A percentile compares a stretch with the other conserved stretches of the same genome.
Evolutionary conservation across 1,140 invertebrate species (phyloP).

Genomic region (Drosophila subobscura): DNA sequence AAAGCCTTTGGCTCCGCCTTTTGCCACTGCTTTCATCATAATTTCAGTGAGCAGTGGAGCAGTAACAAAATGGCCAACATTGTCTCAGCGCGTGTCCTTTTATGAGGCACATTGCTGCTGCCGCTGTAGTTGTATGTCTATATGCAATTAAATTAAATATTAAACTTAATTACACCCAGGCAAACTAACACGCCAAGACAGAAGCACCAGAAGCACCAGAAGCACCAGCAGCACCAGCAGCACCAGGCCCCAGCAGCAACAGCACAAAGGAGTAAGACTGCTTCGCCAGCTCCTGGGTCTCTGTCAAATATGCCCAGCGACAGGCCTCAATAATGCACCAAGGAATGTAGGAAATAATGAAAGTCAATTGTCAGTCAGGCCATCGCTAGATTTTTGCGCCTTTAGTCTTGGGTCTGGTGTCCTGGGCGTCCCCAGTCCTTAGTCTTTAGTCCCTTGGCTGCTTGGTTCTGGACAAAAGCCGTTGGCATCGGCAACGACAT

Average conservation of each 20-base stretch:
- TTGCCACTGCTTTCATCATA: conserved; percentile 65
- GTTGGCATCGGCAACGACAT: conserved; percentile 13
- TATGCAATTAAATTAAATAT: conserved; percentile 83
- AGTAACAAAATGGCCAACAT: conserved; percentile 55
- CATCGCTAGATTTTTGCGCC: conserved; percentile 44
- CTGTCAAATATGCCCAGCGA: conserved; percentile 70
- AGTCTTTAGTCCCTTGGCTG: conserved; percentile 38
- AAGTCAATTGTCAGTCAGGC: conserved; percentile 75
- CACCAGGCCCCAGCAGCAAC: conserved; percentile 2
- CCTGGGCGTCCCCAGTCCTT: conserved; percentile 11
- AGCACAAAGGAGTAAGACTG: conserved; percentile 1
- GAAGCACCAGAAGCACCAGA: conserved; percentile 4
- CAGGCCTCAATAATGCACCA: conserved; percentile 78
- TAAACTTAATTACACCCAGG: conserved; percentile 79
- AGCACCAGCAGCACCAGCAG: background rate
- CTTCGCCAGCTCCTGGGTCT: conserved; percentile 40
- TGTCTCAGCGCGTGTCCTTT: conserved; percentile 69
- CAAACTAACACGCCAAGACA: conserved; percentile 69
- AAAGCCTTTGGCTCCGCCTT: conserved; percentile 43
- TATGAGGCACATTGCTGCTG: conserved; percentile 43
- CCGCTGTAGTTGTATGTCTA: conserved; percentile 46
- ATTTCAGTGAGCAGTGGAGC: conserved; percentile 61
- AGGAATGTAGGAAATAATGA: conserved; percentile 79
- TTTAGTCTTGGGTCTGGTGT: conserved; percentile 11
- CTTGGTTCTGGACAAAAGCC: conserved; percentile 36